Evolutionary conservation across 1,140 invertebrate genomes (phyloP), one percentile per base, ranked within the genome.

Genomic region (Halictus rubicundus): DNA sequence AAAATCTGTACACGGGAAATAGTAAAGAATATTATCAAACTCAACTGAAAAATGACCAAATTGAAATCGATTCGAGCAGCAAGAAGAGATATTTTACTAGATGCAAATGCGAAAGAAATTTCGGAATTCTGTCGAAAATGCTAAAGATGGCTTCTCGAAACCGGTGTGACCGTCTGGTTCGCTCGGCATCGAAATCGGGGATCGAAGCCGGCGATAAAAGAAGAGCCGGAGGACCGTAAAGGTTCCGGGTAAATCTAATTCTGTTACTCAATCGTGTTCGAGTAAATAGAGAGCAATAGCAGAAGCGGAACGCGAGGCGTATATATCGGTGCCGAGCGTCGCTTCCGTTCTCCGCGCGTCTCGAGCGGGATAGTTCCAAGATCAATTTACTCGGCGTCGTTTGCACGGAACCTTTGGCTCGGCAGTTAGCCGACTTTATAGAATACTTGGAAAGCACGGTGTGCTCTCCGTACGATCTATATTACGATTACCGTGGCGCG

Each of bases 401-500:
- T 79, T 59, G 60, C 70, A 66, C 52, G 77, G 61, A 79, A 73
- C 70, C 77, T 79, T 73, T 63, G 66, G 65, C 77, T 65, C 49
- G 49, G 54, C 64, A 39, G 54, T 80, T 80, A 75, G 25, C 32
- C 32, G 42, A 68, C 54, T 80, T 84, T 81, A 85, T 84, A 66
- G 72, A 84, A 81, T 70, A 78, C 78, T 81, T 52, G 68, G 66
- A 81, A 32, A 61, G 64, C 74, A 68, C 64, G 42, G 69, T 69
- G 68, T 72, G 68, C 23, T 27, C 54, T 39, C 54, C 59, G 39
- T 68, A 69, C 78, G 68, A 84, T 85, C 69, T 74, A 73, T 69
- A 61, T 84, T 74, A 84, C 82, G 72, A 85, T 80, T 72, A 80
- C 76, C n/a, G n/a, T n/a, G 49, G 49, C 3, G 16, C 19, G 49